Percentiles rank a stretch among this genome's conserved stretches.
Evolutionary conservation across 2,113 vertebrate species (phyloP).

Genomic region (Lagenorhynchus albirostris): DNA sequence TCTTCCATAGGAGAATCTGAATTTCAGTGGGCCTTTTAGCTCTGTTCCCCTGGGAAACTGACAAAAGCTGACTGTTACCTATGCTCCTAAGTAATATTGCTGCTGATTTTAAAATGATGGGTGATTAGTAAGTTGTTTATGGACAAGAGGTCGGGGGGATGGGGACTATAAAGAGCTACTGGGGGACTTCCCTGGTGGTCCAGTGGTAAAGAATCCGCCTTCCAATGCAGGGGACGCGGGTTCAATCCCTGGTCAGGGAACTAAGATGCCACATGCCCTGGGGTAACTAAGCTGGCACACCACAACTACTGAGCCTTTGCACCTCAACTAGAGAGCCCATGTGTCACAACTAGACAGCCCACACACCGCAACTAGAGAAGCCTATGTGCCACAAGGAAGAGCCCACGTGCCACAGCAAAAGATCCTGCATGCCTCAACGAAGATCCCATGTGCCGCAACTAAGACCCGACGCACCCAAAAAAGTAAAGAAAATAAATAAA

Average conservation of each 20-base stretch:
- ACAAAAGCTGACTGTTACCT: background rate
- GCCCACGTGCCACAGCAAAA: background rate
- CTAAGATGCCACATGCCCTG: background rate
- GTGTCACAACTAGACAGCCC: background rate
- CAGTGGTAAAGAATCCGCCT: background rate
- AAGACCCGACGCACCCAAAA: background rate
- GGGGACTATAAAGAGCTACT: background rate
- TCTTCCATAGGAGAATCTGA: background rate
- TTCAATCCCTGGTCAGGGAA: background rate
- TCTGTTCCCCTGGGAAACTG: background rate
- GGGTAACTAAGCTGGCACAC: background rate
- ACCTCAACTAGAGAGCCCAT: background rate
- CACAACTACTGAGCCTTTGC: background rate
- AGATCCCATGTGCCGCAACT: background rate
- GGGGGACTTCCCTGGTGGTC: background rate
- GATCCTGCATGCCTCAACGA: too few relatives aligned
- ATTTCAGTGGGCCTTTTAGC: background rate
- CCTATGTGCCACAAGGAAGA: too few relatives aligned
- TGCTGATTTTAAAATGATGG: background rate
- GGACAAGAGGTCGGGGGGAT: fast-evolving
- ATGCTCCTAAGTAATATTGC: background rate
- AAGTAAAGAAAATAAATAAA: background rate
- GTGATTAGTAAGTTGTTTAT: background rate
- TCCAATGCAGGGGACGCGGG: background rate
- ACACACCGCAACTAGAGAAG: background rate